Percentiles rank a stretch among this genome's conserved stretches.
Evolutionary conservation across 1,140 invertebrate genomes (phyloP).

Genomic region (Meloidogyne floridensis): DNA sequence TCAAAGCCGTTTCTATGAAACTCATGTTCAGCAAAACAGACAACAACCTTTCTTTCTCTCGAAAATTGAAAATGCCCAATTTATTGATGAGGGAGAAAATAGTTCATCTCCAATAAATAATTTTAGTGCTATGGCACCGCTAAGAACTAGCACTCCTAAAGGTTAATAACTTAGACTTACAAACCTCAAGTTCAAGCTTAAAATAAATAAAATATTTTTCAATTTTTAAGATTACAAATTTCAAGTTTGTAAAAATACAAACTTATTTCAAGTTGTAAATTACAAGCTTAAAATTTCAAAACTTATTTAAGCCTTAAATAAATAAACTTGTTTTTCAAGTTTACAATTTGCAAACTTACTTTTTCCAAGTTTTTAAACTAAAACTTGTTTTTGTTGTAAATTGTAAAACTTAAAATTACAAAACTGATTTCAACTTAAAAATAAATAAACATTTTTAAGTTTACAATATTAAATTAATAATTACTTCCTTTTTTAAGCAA

Average conservation of each 20-base stretch:
- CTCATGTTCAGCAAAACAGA: not conserved
- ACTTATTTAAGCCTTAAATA: no score
- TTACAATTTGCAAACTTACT: no score
- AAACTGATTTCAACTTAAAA: no score
- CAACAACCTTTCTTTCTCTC: not conserved
- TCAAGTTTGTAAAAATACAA: not conserved
- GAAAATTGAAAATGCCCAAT: slow-evolving; percentile 10
- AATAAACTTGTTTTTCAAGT: no score
- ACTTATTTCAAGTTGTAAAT: not conserved
- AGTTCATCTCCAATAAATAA: not conserved
- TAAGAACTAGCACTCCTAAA: slow-evolving; percentile 25
- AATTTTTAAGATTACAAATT: no score
- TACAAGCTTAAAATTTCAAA: no score
- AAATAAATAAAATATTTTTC: no score
- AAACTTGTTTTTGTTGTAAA: no score
- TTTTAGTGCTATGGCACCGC: slow-evolving; percentile 17
- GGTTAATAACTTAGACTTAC: not conserved
- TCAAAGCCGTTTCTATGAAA: slow-evolving; percentile 26
- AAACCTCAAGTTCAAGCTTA: no score
- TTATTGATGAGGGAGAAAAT: slow-evolving; percentile 14
- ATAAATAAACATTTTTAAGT: slow-evolving; percentile 24
- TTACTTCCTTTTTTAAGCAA: slow-evolving; percentile 38
- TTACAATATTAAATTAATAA: slow-evolving; percentile 13
- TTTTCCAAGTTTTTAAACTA: no score
- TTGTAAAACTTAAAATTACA: no score